Conservation (phyloP, 1,140 invertebrate genomes). For the Chironomus tepperi region DNA sequence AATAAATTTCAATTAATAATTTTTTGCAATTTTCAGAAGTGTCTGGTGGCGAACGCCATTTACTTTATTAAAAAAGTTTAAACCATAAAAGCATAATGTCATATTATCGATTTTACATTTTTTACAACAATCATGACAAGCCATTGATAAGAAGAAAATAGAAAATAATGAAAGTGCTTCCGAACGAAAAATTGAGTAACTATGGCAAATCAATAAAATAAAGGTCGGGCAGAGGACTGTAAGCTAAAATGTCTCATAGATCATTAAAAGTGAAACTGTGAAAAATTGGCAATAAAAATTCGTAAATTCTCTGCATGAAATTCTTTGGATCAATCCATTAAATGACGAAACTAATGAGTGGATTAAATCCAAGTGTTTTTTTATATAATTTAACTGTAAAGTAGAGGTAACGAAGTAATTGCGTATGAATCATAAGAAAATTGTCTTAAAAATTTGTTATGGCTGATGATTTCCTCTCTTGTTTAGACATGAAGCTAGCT, state of each 20-base stretch:
- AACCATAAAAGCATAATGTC: no score
- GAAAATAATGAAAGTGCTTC: slow-evolving; percentile 1
- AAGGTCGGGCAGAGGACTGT: not conserved
- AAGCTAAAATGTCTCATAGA: no score
- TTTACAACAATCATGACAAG: not conserved
- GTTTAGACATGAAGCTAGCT: not conserved
- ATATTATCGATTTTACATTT: no score
- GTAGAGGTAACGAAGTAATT: not conserved
- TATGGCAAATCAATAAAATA: not conserved
- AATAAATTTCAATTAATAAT: no score
- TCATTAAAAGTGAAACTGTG: no score
- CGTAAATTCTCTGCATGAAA: not conserved
- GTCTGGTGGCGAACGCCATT: no score
- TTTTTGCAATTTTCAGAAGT: no score
- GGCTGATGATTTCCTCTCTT: not conserved
- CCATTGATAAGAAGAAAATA: not conserved
- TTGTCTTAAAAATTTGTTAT: not conserved
- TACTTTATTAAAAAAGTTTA: no score
- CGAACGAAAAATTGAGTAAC: not conserved
- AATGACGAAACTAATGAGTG: not conserved
- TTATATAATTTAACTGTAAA: not conserved
- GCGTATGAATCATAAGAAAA: not conserved
- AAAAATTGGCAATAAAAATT: not conserved
- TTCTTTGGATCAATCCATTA: not conserved
- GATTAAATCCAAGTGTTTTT: not conserved